These are phyloP conservation scores for Aselliscus stoliczkanus DNA, from an alignment of 2,797 vertebrate genomes.

Conservation along the genomic window DNA sequence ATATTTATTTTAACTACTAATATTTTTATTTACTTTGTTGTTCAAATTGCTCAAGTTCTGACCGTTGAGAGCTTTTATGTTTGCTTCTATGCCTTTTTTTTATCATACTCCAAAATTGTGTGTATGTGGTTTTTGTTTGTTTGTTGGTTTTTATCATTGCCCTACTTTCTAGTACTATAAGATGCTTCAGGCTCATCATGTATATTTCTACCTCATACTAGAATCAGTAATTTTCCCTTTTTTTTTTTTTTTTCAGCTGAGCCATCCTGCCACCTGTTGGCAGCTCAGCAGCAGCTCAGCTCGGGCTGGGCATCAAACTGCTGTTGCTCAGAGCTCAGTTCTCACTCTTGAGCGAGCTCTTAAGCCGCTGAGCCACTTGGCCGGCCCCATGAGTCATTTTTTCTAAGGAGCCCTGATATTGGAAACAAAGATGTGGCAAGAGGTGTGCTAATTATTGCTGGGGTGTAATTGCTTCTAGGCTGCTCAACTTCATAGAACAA, in stretches of 20 bases:
- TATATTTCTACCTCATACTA: not conserved
- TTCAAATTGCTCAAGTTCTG: not conserved
- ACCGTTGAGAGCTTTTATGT: not conserved
- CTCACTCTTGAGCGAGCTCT: no score
- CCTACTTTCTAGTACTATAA: not conserved
- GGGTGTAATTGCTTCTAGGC: not conserved
- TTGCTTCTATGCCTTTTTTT: not conserved
- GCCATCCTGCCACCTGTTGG: no score
- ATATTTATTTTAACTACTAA: not conserved
- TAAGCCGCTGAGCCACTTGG: no score
- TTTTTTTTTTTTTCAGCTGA: no score
- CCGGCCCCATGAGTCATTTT: no score
- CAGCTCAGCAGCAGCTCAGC: no score
- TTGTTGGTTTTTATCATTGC: not conserved
- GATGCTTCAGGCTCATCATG: not conserved
- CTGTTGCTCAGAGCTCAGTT: no score
- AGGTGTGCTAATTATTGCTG: not conserved
- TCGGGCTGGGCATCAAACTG: no score
- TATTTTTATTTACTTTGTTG: not conserved
- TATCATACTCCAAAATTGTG: not conserved
- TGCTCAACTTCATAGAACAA: not conserved
- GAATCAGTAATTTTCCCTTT: not conserved
- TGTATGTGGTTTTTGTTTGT: not conserved
- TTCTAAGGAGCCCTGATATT: not conserved
- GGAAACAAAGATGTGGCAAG: not conserved